phyloP scores from a whole-genome alignment of 2,888 invertebrate species.

The Linyphia triangularis region DNA sequence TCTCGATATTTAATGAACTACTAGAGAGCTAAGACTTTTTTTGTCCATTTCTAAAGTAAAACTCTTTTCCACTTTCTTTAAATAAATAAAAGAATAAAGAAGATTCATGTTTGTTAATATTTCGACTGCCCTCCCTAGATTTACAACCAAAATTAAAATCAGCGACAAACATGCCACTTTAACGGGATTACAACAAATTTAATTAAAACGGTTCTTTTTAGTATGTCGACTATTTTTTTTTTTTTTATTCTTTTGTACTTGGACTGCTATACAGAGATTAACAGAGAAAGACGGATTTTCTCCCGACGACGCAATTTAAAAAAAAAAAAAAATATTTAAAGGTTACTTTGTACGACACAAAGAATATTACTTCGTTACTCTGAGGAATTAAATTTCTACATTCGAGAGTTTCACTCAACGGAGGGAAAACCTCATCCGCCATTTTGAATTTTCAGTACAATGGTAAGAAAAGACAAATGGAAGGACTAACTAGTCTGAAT shows the following conservation, averaged over 20 bases:
- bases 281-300: not conserved
- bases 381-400: constrained; percentile 16
- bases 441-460: constrained; percentile 2
- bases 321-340: not conserved
- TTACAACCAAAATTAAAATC: constrained; percentile 14
- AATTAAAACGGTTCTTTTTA: constrained; percentile 21
- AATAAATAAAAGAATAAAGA: not conserved
- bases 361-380: constrained; percentile 45
- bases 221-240: not conserved
- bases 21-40: no score
- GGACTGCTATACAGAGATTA: not conserved
- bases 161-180: constrained; percentile 8
- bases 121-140: constrained; percentile 1
- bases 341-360: not conserved
- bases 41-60: no score
- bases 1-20: no score
- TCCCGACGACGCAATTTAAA: not conserved
- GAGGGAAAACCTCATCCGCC: not conserved
- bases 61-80: no score
- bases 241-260: no score
- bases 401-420: constrained; percentile 13
- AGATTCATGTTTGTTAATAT: not conserved
- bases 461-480: not conserved
- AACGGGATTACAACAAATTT: constrained; percentile 25
- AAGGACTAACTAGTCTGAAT: constrained; percentile 15